Conservation (phyloP, 64 coral and sea anemone genomes). For the Stichodactyla mertensii region DNA sequence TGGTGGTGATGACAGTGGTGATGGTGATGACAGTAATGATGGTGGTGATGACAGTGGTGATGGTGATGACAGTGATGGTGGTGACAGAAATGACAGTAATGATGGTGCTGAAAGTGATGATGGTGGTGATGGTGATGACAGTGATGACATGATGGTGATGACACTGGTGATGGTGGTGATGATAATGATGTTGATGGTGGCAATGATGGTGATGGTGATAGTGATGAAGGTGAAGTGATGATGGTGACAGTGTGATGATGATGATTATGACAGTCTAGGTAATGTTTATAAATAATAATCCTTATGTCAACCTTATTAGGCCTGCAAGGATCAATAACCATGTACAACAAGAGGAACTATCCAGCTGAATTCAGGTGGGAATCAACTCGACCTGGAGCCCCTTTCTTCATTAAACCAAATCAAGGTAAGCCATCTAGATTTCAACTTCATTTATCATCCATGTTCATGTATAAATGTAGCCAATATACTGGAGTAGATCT, state of each 20-base stretch:
- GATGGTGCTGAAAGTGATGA: background rate
- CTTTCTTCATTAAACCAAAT: conserved; percentile 75
- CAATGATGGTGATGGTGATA: background rate
- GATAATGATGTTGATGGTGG: background rate
- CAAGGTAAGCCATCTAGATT: conserved; percentile 37
- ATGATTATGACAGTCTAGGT: background rate
- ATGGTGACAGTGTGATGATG: background rate
- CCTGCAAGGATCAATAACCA: conserved; percentile 53
- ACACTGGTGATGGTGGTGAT: background rate
- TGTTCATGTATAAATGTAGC: too few species aligned
- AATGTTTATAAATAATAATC: background rate
- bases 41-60: background rate
- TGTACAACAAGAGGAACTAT: conserved; percentile 79
- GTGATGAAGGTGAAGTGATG: background rate
- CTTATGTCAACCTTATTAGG: conserved; percentile 7
- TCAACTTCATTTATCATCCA: too few species aligned
- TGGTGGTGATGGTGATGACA: too few species aligned
- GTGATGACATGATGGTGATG: too few species aligned
- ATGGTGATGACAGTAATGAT: background rate
- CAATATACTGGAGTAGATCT: too few species aligned
- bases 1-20: background rate
- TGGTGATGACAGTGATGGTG: background rate
- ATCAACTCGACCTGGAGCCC: conserved; percentile 37
- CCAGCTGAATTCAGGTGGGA: conserved; percentile 80
- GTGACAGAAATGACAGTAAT: background rate